A percentile compares a stretch with the other conserved stretches of the same genome.
Evolutionary conservation across 35 echinoderm and acorn worm species (phyloP).

Genomic region (Amphiura filiformis): DNA sequence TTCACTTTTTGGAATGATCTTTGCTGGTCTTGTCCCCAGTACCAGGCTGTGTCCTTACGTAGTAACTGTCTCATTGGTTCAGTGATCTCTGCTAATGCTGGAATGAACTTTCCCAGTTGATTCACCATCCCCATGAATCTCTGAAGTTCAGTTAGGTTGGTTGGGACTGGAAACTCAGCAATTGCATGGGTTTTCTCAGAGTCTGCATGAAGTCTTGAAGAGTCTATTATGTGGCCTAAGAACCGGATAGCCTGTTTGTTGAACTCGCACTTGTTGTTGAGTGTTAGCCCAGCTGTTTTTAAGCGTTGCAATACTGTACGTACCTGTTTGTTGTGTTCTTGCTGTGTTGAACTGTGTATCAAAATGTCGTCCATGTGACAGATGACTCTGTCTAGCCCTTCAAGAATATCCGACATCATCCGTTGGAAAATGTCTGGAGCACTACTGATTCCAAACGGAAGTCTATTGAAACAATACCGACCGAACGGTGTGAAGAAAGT

Average conservation of each 20-base stretch:
- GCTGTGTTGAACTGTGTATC: constrained; percentile 41
- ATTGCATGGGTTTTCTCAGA: too few species aligned
- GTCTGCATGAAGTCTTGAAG: constrained; percentile 28
- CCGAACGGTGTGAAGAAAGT: constrained; percentile 67
- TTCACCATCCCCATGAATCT: too few species aligned
- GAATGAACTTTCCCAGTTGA: too few species aligned
- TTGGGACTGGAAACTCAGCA: too few species aligned
- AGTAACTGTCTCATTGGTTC: too few species aligned
- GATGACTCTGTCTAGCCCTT: constrained; percentile 47
- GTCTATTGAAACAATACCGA: constrained; percentile 44
- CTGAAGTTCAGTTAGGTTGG: too few species aligned
- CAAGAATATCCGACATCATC: constrained; percentile 52
- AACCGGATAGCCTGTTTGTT: constrained; percentile 17
- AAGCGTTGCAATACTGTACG: constrained; percentile 20
- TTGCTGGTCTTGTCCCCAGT: constrained; percentile 4
- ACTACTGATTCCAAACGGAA: constrained; percentile 44
- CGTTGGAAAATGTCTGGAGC: constrained; percentile 61
- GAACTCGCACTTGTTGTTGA: constrained; percentile 51
- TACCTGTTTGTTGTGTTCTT: constrained; percentile 49
- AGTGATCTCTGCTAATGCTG: too few species aligned
- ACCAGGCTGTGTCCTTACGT: too few species aligned
- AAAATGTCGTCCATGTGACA: constrained; percentile 76
- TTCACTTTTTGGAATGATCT: too few species aligned
- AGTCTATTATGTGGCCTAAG: constrained; percentile 39
- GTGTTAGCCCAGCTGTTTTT: constrained; percentile 52